Conservation (phyloP, 2,888 invertebrate species). For the Cephus spinipes region DNA sequence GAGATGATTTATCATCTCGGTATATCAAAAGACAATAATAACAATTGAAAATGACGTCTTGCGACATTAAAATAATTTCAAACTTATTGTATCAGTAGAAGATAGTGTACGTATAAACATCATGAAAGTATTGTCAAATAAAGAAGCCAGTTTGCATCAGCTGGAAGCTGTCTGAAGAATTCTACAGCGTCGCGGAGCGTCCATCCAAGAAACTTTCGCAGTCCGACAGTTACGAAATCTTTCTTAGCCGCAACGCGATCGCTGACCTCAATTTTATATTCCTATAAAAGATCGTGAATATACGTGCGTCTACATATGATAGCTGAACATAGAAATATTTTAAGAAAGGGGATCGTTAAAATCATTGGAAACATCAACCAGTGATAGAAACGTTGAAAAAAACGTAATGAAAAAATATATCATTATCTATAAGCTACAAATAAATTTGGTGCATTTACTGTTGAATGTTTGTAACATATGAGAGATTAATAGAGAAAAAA, state of each 20-base stretch:
- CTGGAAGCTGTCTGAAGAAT: background rate
- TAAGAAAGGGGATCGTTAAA: too few species aligned
- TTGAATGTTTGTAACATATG: background rate
- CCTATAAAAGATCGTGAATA: slow-evolving; percentile 1
- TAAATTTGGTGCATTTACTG: background rate
- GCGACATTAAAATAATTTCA: background rate
- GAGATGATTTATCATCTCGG: background rate
- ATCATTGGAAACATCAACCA: background rate
- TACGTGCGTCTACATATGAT: background rate
- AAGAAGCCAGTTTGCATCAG: background rate
- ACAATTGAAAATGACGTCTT: background rate
- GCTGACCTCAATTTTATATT: slow-evolving; percentile 36
- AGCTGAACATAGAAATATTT: too few species aligned
- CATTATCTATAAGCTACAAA: background rate
- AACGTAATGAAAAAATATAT: background rate
- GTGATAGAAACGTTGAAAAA: background rate
- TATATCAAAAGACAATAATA: background rate
- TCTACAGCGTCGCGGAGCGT: background rate
- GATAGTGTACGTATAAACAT: background rate
- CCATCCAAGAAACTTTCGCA: slow-evolving; percentile 38
- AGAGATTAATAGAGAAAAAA: background rate
- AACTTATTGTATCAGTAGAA: background rate
- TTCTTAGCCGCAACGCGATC: slow-evolving; percentile 24
- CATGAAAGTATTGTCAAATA: background rate
- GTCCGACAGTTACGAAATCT: slow-evolving; percentile 35